Evolutionary conservation across 1,140 invertebrate genomes (phyloP).

Genomic region (Homarus americanus): DNA sequence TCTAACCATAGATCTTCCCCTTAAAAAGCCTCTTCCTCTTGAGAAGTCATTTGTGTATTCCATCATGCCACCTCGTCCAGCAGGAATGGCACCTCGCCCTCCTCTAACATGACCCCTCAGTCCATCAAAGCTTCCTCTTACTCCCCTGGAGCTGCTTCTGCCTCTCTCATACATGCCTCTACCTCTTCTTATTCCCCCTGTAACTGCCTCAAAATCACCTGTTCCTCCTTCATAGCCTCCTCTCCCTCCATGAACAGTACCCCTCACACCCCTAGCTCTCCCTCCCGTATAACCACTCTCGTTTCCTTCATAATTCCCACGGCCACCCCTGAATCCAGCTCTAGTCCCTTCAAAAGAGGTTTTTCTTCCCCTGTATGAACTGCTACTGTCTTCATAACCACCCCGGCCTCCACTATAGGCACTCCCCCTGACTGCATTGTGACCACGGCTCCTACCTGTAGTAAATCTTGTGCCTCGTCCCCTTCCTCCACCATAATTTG

Average conservation of each 20-base stretch:
- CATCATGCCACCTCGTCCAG: conserved; percentile 26
- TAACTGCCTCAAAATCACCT: not conserved
- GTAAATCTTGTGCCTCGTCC: not conserved
- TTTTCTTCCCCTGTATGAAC: not conserved
- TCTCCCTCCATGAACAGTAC: not conserved
- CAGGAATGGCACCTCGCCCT: not conserved
- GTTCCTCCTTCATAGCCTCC: not conserved
- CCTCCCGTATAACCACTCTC: not conserved
- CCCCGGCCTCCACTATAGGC: not conserved
- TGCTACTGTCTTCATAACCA: not conserved
- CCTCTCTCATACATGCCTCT: not conserved
- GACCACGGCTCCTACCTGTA: not conserved
- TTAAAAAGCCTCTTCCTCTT: conserved; percentile 25
- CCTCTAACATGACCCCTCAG: not conserved
- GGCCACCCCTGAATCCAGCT: not conserved
- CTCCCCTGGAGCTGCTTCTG: conserved; percentile 23
- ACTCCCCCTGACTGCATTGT: not conserved
- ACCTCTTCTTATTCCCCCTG: conserved; percentile 11
- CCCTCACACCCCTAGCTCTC: not conserved
- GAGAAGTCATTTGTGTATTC: conserved; percentile 53
- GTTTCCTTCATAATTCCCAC: not conserved
- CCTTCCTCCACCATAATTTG: not conserved
- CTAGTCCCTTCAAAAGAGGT: not conserved
- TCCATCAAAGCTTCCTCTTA: not conserved
- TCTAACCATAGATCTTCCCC: not conserved